A percentile compares a stretch with the other conserved stretches of the same genome.
Evolutionary conservation across 2,797 vertebrate species (phyloP).

Genomic region (Poecile montanus): DNA sequence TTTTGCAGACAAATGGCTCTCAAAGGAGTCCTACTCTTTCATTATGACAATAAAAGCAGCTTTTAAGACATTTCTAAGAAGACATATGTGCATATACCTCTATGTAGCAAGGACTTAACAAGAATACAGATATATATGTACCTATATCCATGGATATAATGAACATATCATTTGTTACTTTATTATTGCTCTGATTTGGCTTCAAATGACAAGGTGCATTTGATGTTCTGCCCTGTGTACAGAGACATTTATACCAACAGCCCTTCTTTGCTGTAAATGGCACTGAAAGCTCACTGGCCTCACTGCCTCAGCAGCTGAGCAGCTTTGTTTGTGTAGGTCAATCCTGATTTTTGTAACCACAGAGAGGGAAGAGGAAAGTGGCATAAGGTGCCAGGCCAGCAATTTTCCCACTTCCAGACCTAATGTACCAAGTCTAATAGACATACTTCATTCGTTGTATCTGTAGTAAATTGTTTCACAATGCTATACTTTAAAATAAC

Average conservation of each 20-base stretch:
- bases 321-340: slow-evolving; percentile 26
- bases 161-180: background rate
- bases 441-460: background rate
- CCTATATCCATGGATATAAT: background rate
- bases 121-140: background rate
- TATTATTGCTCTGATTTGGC: background rate
- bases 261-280: background rate
- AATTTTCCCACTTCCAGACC: slow-evolving; percentile 7
- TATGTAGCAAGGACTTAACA: background rate
- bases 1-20: slow-evolving; percentile 43
- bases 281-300: background rate
- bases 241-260: background rate
- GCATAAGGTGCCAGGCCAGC: slow-evolving; percentile 20
- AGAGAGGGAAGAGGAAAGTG: background rate
- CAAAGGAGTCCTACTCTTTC: slow-evolving; percentile 32
- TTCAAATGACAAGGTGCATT: background rate
- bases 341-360: slow-evolving; percentile 5
- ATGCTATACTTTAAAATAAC: background rate
- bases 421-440: slow-evolving; percentile 16
- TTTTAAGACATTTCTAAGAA: slow-evolving; percentile 7
- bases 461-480: background rate
- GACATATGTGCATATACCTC: rapidly evolving
- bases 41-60: slow-evolving; percentile 20
- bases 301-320: background rate
- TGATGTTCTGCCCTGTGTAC: background rate